Conservation (phyloP, 2,888 invertebrate species). For the Amblyjoppa fuscipennis region DNA sequence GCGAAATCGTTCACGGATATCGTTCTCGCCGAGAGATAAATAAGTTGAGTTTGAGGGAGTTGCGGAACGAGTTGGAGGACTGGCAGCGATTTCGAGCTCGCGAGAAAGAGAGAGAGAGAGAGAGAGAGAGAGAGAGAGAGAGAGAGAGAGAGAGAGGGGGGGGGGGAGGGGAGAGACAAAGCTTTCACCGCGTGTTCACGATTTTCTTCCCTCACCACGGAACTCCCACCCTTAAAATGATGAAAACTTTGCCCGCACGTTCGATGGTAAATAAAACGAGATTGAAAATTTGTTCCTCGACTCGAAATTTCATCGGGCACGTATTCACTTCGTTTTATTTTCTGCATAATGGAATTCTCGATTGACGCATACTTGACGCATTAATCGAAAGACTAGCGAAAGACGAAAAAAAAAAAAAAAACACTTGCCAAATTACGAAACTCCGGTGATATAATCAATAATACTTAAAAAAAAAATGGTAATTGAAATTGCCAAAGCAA, state of each 20-base stretch:
- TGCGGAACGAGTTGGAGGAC: not conserved
- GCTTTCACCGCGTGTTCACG: constrained; percentile 32
- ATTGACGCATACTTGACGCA: constrained; percentile 8
- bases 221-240: not conserved
- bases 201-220: constrained; percentile 12
- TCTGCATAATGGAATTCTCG: constrained; percentile 34
- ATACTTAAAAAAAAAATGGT: constrained; percentile 7
- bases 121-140: constrained; percentile 6
- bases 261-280: constrained; percentile 37
- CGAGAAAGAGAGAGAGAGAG: not conserved
- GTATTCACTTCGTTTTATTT: constrained; percentile 14
- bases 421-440: constrained; percentile 35
- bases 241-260: constrained; percentile 13
- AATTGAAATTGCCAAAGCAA: constrained; percentile 14
- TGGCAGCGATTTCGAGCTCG: constrained; percentile 20
- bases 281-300: constrained; percentile 19
- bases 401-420: not conserved
- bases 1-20: constrained; percentile 15
- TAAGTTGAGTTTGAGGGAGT: constrained; percentile 39
- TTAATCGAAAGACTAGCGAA: not conserved
- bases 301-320: constrained; percentile 1
- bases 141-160: not conserved
- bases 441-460: constrained; percentile 36
- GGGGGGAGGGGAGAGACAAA: constrained; percentile 2
- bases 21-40: constrained; percentile 24